A percentile compares a stretch with the other conserved stretches of the same genome.
phyloP scores from a whole-genome alignment of 2,888 invertebrate genomes.

The Erynnis tages region DNA sequence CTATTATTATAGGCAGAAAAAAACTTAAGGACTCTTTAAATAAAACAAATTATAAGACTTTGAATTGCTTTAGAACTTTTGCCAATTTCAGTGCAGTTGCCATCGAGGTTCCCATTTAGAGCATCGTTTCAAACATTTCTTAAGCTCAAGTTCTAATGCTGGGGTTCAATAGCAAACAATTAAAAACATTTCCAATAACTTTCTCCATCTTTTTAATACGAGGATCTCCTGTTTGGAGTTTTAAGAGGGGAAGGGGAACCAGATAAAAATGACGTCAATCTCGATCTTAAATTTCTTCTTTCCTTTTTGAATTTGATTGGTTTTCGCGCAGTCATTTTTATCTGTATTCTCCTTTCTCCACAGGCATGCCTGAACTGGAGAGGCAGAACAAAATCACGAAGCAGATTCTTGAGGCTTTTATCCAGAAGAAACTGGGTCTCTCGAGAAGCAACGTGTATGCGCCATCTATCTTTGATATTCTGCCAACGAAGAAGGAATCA shows the following conservation, averaged over 20 bases:
- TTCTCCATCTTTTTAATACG: background rate
- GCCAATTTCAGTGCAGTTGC: no score
- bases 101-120: no score
- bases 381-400: slow-evolving; percentile 89
- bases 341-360: slow-evolving; percentile 74
- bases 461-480: slow-evolving; percentile 85
- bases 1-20: no score
- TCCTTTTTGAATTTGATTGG: slow-evolving; percentile 38
- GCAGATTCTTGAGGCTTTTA: slow-evolving; percentile 87
- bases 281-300: slow-evolving; percentile 34
- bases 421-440: slow-evolving; percentile 86
- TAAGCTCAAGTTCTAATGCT: no score
- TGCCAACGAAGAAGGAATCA: slow-evolving; percentile 71
- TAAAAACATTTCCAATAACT: no score
- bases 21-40: no score
- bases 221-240: background rate
- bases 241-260: slow-evolving; percentile 58
- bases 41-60: no score
- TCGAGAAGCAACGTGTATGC: slow-evolving; percentile 68
- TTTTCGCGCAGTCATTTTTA: slow-evolving; percentile 74
- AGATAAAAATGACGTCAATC: slow-evolving; percentile 77
- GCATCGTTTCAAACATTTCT: no score
- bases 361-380: slow-evolving; percentile 83
- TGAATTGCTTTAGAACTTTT: no score
- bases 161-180: no score